These are phyloP conservation scores for Athalia circularis DNA, from an alignment of 2,888 invertebrate genomes.

Conservation along the genomic window DNA sequence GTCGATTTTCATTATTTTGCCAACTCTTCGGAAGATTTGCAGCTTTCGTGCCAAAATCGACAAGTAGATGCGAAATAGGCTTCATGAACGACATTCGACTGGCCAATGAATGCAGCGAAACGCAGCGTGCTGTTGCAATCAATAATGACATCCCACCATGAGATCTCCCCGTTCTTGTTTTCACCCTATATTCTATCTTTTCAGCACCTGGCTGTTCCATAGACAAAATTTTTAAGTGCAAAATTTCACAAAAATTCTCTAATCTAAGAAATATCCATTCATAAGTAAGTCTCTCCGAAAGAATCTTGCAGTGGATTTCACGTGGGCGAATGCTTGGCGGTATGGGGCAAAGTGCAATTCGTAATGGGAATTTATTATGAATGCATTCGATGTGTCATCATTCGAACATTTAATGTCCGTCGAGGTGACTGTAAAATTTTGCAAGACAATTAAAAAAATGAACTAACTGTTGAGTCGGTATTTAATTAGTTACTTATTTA, in stretches of 20 bases:
- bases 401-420: not conserved
- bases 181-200: constrained; percentile 9
- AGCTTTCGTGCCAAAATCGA: not conserved
- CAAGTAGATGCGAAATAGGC: not conserved
- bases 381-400: constrained; percentile 28
- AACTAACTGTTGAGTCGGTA: not conserved
- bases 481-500: too few relatives aligned
- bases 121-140: constrained; percentile 30
- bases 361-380: constrained; percentile 17
- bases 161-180: constrained; percentile 36
- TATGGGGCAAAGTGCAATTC: constrained; percentile 1
- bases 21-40: not conserved
- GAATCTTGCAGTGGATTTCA: not conserved
- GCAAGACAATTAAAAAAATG: not conserved
- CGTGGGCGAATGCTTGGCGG: constrained; percentile 16
- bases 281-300: too few relatives aligned
- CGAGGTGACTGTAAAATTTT: not conserved
- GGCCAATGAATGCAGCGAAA: constrained; percentile 28
- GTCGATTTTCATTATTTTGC: too few relatives aligned
- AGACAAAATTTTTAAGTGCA: not conserved
- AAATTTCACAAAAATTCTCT: too few relatives aligned
- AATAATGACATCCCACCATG: constrained; percentile 40
- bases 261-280: too few relatives aligned
- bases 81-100: not conserved
- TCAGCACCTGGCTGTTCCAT: constrained; percentile 2